Conservation (phyloP, 2,888 invertebrate genomes). For the Helicoverpa assulta region DNA sequence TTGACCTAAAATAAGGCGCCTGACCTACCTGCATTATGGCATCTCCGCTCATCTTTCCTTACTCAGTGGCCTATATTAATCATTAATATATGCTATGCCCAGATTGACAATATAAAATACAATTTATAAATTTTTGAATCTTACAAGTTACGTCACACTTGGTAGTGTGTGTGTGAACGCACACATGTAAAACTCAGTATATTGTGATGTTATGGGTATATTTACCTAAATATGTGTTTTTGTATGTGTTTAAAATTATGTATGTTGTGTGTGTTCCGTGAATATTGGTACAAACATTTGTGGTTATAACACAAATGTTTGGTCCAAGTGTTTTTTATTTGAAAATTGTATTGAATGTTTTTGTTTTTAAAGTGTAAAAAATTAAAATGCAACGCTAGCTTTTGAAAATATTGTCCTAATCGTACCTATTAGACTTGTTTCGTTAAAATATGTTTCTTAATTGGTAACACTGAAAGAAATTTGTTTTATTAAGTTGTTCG, state of each 20-base stretch:
- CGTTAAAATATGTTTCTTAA: constrained; percentile 18
- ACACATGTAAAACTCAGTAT: constrained; percentile 21
- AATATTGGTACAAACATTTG: constrained; percentile 26
- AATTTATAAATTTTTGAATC: constrained; percentile 20
- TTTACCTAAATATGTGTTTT: constrained; percentile 10
- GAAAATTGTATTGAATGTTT: background rate
- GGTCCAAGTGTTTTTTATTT: constrained; percentile 7
- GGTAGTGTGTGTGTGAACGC: background rate
- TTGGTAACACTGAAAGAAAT: constrained; percentile 44
- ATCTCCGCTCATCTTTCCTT: too few species aligned
- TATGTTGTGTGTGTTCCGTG: constrained; percentile 8
- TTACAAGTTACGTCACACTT: constrained; percentile 14
- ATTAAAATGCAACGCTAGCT: constrained; percentile 31
- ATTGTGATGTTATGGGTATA: constrained; percentile 10
- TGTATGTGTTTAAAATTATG: constrained; percentile 8
- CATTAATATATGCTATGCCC: constrained; percentile 76
- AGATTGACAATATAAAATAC: constrained; percentile 67
- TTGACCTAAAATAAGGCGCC: too few species aligned
- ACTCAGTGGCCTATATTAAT: too few species aligned
- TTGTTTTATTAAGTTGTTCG: constrained; percentile 11
- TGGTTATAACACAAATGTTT: constrained; percentile 39
- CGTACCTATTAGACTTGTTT: constrained; percentile 38
- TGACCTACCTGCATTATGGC: too few species aligned
- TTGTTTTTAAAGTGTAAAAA: constrained; percentile 27
- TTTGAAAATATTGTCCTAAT: background rate